A percentile compares a stretch with the other conserved stretches of the same genome.
These are phyloP conservation scores for Adelges cooleyi DNA, from an alignment of 1,140 invertebrate genomes.

Conservation along the genomic window DNA sequence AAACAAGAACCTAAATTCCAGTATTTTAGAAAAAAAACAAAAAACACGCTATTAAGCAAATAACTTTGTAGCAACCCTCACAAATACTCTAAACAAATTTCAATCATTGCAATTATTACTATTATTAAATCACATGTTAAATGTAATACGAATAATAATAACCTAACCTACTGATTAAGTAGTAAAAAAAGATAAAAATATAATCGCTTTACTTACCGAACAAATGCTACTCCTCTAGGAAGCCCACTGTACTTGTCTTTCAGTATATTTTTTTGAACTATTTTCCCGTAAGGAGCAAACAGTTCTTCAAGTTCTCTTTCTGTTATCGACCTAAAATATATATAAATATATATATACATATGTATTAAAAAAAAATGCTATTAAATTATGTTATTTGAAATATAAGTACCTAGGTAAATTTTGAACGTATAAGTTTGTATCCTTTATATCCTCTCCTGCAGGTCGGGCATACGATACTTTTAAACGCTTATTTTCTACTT, in stretches of 20 bases:
- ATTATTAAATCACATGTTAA: too few relatives aligned
- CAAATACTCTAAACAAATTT: too few relatives aligned
- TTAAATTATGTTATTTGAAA: background rate
- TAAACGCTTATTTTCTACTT: constrained; percentile 72
- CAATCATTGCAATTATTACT: too few relatives aligned
- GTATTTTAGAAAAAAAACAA: too few relatives aligned
- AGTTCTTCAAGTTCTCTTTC: constrained; percentile 69
- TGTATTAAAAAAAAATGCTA: background rate
- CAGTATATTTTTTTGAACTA: constrained; percentile 81
- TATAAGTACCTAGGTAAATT: constrained; percentile 64
- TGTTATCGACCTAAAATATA: constrained; percentile 49
- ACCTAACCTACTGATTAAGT: background rate
- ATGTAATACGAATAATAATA: too few relatives aligned
- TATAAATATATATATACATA: background rate
- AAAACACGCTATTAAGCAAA: too few relatives aligned
- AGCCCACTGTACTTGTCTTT: constrained; percentile 75
- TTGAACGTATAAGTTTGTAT: constrained; percentile 87
- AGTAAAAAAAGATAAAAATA: background rate
- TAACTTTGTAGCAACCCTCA: too few relatives aligned
- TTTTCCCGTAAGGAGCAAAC: constrained; percentile 75
- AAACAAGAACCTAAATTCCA: too few relatives aligned
- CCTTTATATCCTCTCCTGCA: constrained; percentile 82
- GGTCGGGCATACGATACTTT: constrained; percentile 82
- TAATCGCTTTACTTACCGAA: constrained; percentile 51
- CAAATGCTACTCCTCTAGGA: constrained; percentile 79